Evolutionary conservation across 2,797 vertebrate species (phyloP), one percentile per base, ranked within the genome.

Genomic region (Spea hammondii): DNA sequence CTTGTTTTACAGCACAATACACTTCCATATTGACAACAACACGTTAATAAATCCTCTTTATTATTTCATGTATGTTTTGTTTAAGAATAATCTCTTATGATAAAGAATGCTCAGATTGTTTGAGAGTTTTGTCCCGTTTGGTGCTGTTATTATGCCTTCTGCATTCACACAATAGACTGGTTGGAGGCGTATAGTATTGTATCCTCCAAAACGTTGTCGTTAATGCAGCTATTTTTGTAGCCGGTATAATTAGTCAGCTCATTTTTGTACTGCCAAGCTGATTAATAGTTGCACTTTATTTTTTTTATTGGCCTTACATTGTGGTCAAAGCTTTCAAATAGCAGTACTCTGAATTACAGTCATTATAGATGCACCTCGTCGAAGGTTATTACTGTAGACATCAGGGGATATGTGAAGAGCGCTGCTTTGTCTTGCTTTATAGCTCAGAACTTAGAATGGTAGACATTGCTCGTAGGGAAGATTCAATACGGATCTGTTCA

Each of bases 241-340:
- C 32, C 17, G 8, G 32, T 77, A 65, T 77, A 74, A 82, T 77
- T 74, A 64, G 70, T 74, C 70, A 65, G 59, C 65, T 69, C 50
- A 70, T 77, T 77, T 82, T 77, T 77, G 70, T 73, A 11, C 46
- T 77, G 75, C 65, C 79, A 82, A 65, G 64, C 57, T 69, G 65
- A 73, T 67, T 72, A 77, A 69, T 69, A 72, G 55, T 68, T 68
- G 65, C 7, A 47, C 72, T 77, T 51, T 67, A 51, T 66, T 72
- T 67, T 67, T 59, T n/a, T 66, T 72, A 73, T 54, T 32, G 54
- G 47, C n/a, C 12, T 73, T 48, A 66, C 57, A 49, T 71, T 80
- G 53, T 76, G 53, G 60, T 51, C 53, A 66, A 65, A 53, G 62
- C 73, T 65, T 60, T 48, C 70, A 72, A 72, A 62, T 60, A 57